Evolutionary conservation across 2,797 vertebrate genomes (phyloP).

Genomic region (Gobio occitaniae): DNA sequence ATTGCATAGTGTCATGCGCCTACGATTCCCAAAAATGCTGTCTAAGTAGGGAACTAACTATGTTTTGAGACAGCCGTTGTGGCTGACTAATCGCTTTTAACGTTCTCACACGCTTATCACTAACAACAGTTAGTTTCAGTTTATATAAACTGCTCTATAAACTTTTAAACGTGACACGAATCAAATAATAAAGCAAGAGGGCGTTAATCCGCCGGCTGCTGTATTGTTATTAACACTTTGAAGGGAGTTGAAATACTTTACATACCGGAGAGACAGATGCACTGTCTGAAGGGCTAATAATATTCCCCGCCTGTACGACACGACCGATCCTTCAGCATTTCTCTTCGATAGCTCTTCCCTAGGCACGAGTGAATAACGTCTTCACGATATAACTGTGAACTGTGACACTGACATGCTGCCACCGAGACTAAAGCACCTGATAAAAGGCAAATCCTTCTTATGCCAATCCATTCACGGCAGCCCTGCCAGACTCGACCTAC

Average conservation of each 20-base stretch:
- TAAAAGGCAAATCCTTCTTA: slow-evolving; percentile 73
- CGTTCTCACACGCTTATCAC: slow-evolving; percentile 1
- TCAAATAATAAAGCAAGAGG: neutral
- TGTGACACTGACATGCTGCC: slow-evolving; percentile 50
- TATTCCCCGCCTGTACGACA: slow-evolving; percentile 77
- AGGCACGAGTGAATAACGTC: slow-evolving; percentile 44
- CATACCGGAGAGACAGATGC: slow-evolving; percentile 83
- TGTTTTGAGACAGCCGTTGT: neutral
- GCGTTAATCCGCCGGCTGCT: neutral
- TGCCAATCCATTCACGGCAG: slow-evolving; percentile 73
- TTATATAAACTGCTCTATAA: neutral
- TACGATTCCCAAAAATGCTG: neutral
- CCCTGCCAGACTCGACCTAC: slow-evolving; percentile 75
- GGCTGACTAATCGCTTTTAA: slow-evolving; percentile 25
- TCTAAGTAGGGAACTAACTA: neutral
- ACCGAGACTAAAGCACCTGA: slow-evolving; percentile 64
- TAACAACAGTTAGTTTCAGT: slow-evolving; percentile 16
- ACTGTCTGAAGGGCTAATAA: slow-evolving; percentile 82
- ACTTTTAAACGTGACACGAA: neutral
- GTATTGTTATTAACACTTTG: slow-evolving; percentile 47
- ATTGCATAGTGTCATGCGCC: slow-evolving; percentile 2
- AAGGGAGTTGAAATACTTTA: slow-evolving; percentile 76
- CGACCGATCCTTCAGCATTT: slow-evolving; percentile 75
- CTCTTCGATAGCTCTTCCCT: slow-evolving; percentile 73
- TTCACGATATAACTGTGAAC: slow-evolving; percentile 47